These are phyloP conservation scores for Fregetta grallaria DNA, from an alignment of 2,113 vertebrate genomes.

Conservation along the genomic window DNA sequence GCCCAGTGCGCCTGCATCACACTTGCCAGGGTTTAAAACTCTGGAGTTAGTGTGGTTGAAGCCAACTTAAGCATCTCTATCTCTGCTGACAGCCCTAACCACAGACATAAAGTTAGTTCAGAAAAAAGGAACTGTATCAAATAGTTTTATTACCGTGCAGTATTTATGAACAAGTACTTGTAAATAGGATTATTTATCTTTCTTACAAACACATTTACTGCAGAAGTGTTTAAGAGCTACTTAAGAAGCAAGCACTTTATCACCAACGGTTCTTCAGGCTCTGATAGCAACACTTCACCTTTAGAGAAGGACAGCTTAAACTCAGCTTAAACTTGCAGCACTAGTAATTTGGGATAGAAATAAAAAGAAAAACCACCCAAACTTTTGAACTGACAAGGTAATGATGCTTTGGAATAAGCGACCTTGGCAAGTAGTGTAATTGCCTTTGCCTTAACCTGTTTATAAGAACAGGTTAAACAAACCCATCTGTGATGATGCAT, in stretches of 20 bases:
- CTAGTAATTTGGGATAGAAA: not conserved
- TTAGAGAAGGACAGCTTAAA: not conserved
- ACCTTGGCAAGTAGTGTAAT: not conserved
- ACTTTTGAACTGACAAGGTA: not conserved
- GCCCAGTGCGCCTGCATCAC: not conserved
- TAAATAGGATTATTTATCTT: not conserved
- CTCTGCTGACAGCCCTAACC: not conserved
- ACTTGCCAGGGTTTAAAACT: not conserved
- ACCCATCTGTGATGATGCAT: not conserved
- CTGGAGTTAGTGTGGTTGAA: not conserved
- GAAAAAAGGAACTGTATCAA: not conserved
- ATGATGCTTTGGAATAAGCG: not conserved
- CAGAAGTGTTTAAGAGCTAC: not conserved
- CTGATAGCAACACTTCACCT: not conserved
- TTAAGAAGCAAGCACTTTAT: not conserved
- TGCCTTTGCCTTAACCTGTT: not conserved
- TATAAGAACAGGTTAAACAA: not conserved
- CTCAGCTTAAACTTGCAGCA: not conserved
- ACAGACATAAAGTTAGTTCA: not conserved
- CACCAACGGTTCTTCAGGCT: not conserved
- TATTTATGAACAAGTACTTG: not conserved
- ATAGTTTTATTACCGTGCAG: not conserved
- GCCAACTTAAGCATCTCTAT: not conserved
- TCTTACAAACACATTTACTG: not conserved
- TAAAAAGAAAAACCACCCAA: not conserved